Evolutionary conservation across 2,797 vertebrate species (phyloP), one percentile per base, ranked within the genome.

Genomic region (Sorex maritimensis): DNA sequence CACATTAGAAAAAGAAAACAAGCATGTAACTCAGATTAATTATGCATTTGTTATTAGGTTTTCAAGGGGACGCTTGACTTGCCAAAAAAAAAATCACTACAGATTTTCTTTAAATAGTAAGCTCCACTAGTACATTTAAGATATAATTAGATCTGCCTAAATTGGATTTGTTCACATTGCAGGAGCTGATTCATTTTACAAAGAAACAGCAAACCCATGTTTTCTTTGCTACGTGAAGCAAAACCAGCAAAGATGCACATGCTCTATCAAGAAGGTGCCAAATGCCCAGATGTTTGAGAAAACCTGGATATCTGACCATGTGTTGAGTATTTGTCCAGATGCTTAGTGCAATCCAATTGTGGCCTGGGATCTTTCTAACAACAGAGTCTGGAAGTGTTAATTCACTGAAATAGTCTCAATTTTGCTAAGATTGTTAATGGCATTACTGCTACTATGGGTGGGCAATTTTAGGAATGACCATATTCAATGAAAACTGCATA

Each of bases 51-150:
- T 65, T 90, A 88, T 55, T 93, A 75, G 30, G 67, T 91, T 88
- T 90, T 79, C 55, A 80, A 88, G 52, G 74, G 34, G 58, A 79
- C 28, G 83, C 72, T 88, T 91, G 80, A 79, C 44, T 93, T 92
- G 75, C 81, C 81, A 91, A 92, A 74, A 74, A 90, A 80, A 41
- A 71, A 87, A 82, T 95, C 86, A 89, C 84, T 95, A 84, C 81
- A 89, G 34, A 78, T 78, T 95, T 96, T 83, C 93, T 94, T 94
- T 89, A 96, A 97, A 96, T 92, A 94, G 90, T 84, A 93, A 90
- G 41, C 85, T 80, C 84, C 26, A 85, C 58, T 55, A 95, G 83
- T 95, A 38, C 52, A 86, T 49, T 91, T 86, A 93, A 67, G 78
- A 77, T 94, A 94, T 91, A 95, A 96, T 96, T 91, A 96, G 92